Conservation (phyloP, 1,140 invertebrate genomes). For the Dendrolimus kikuchii region DNA sequence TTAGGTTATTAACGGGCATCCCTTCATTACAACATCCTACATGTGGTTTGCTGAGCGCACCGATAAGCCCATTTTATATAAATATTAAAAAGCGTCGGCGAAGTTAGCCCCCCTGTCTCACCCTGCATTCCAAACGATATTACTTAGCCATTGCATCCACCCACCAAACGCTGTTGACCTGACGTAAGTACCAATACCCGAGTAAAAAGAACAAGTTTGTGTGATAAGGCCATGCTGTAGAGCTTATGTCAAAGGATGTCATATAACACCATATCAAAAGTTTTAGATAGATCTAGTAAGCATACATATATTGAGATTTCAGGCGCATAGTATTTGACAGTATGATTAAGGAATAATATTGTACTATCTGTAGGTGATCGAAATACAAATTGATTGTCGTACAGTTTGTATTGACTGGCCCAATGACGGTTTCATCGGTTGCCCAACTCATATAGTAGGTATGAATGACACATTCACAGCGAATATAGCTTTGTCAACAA, state of each 20-base stretch:
- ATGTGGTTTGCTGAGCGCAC: background rate
- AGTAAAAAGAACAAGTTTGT: background rate
- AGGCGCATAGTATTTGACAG: conserved; percentile 4
- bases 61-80: conserved; percentile 1
- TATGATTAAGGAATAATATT: conserved; percentile 2
- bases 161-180: conserved; percentile 5
- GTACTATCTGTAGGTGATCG: conserved; percentile 1
- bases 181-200: conserved; percentile 9
- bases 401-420: too few relatives aligned
- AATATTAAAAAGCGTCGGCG: conserved; percentile 1
- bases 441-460: too few relatives aligned
- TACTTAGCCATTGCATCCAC: conserved; percentile 1
- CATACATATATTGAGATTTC: background rate
- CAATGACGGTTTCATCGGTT: too few relatives aligned
- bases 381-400: too few relatives aligned
- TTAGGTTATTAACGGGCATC: too few relatives aligned
- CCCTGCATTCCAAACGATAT: conserved; percentile 11
- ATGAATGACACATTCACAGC: too few relatives aligned
- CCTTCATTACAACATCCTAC: too few relatives aligned
- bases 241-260: conserved; percentile 7
- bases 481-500: too few relatives aligned
- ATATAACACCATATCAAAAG: conserved; percentile 10
- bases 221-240: background rate
- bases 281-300: conserved; percentile 1
- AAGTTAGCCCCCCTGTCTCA: conserved; percentile 8